A percentile compares a stretch with the other conserved stretches of the same genome.
Evolutionary conservation across 2,888 invertebrate species (phyloP).

Genomic region (Cheiracanthium punctorium): DNA sequence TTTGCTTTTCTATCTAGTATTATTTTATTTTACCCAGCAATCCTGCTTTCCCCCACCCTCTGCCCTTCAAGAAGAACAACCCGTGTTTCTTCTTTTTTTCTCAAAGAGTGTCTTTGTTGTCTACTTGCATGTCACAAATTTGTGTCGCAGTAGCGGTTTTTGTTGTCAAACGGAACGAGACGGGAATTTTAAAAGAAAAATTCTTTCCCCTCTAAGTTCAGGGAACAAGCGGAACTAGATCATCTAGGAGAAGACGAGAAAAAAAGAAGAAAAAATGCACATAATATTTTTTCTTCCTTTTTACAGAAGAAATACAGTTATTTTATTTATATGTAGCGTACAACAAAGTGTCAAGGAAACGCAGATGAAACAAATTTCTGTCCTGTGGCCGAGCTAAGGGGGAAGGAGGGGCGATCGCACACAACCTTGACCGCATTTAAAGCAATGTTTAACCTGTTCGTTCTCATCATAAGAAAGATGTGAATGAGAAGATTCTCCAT

Average conservation of each 20-base stretch:
- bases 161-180: not conserved
- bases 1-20: not conserved
- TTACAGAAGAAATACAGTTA: too few species aligned
- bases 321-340: too few species aligned
- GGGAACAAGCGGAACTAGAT: not conserved
- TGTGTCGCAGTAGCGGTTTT: conserved; percentile 9
- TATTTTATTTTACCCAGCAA: not conserved
- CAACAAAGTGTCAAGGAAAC: too few species aligned
- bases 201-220: not conserved
- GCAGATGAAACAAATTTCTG: too few species aligned
- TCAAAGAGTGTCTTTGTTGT: not conserved
- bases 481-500: too few species aligned
- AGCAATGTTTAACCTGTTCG: too few species aligned
- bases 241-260: not conserved
- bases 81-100: conserved; percentile 5
- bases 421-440: too few species aligned
- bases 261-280: not conserved
- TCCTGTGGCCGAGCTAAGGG: too few species aligned
- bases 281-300: too few species aligned
- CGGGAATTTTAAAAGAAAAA: not conserved
- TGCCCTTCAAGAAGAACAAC: not conserved
- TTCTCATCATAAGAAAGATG: too few species aligned
- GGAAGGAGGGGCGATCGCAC: too few species aligned
- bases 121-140: not conserved
- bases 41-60: not conserved